Conservation (phyloP, 2,113 vertebrate genomes). For the Varanus salvator region DNA sequence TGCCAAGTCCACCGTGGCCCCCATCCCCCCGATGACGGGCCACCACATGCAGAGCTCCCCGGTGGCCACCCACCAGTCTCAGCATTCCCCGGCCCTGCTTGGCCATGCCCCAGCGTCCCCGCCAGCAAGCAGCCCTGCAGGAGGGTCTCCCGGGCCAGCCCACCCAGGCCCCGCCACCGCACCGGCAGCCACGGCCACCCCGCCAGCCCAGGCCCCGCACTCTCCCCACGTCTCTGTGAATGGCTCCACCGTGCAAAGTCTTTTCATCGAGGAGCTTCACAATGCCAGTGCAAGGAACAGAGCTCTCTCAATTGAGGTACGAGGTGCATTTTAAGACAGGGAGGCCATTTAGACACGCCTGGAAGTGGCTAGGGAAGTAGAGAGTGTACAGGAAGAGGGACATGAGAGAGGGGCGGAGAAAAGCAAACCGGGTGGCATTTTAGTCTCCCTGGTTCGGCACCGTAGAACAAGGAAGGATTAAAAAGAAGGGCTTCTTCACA, state of each 20-base stretch:
- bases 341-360: too few relatives aligned
- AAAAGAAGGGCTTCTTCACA: too few relatives aligned
- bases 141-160: slow-evolving; percentile 48
- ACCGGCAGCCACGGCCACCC: not conserved
- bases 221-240: slow-evolving; percentile 67
- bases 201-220: slow-evolving; percentile 38
- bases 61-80: slow-evolving; percentile 84
- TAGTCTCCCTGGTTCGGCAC: too few relatives aligned
- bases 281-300: slow-evolving; percentile 84
- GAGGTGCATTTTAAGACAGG: slow-evolving; percentile 4
- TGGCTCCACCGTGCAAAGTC: slow-evolving; percentile 77
- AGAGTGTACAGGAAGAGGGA: too few relatives aligned
- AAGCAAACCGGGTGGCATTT: too few relatives aligned
- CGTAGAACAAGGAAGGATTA: too few relatives aligned
- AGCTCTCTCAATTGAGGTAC: slow-evolving; percentile 90
- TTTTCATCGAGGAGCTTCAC: slow-evolving; percentile 93
- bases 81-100: slow-evolving; percentile 82
- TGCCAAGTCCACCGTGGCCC: slow-evolving; percentile 78
- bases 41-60: slow-evolving; percentile 79
- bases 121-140: slow-evolving; percentile 43
- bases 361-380: too few relatives aligned
- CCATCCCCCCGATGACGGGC: slow-evolving; percentile 68
- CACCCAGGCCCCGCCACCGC: not conserved
- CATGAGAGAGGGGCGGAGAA: too few relatives aligned
- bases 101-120: slow-evolving; percentile 69